These are phyloP conservation scores for Solea senegalensis DNA, from an alignment of 2,113 vertebrate species.

Conservation along the genomic window DNA sequence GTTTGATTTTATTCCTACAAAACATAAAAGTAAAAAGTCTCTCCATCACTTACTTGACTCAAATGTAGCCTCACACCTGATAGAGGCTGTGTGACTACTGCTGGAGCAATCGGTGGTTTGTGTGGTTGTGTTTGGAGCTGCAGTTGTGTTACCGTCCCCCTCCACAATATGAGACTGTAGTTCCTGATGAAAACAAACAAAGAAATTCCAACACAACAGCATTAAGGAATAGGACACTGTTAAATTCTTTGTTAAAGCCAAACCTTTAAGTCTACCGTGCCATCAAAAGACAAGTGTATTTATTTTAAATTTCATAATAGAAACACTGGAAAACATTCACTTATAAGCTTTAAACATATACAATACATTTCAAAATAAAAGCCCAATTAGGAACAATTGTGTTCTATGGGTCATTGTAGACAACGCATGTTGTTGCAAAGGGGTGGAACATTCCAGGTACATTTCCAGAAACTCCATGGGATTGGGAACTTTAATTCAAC, in stretches of 20 bases:
- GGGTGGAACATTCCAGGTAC: too few relatives aligned
- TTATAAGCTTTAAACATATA: too few relatives aligned
- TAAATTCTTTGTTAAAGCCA: too few relatives aligned
- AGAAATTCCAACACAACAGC: background rate
- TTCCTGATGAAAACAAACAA: conserved; percentile 28
- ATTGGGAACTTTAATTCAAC: too few relatives aligned
- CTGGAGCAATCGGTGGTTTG: conserved; percentile 79
- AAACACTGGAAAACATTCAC: background rate
- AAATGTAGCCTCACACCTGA: conserved; percentile 81
- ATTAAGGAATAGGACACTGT: too few relatives aligned
- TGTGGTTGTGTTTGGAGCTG: conserved; percentile 27
- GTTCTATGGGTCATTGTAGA: too few relatives aligned
- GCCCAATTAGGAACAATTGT: background rate
- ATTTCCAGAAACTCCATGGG: too few relatives aligned
- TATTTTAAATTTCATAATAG: too few relatives aligned
- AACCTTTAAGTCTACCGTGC: too few relatives aligned
- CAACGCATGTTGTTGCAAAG: too few relatives aligned
- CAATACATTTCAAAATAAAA: background rate
- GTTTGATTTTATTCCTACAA: background rate
- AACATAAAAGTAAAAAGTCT: background rate
- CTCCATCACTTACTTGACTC: conserved; percentile 79
- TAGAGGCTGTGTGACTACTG: conserved; percentile 82
- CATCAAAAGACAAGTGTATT: too few relatives aligned
- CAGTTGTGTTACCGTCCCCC: conserved; percentile 58
- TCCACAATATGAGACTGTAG: conserved; percentile 29